These are phyloP conservation scores for Euglossa dilemma DNA, from an alignment of 1,140 invertebrate genomes.

Conservation along the genomic window DNA sequence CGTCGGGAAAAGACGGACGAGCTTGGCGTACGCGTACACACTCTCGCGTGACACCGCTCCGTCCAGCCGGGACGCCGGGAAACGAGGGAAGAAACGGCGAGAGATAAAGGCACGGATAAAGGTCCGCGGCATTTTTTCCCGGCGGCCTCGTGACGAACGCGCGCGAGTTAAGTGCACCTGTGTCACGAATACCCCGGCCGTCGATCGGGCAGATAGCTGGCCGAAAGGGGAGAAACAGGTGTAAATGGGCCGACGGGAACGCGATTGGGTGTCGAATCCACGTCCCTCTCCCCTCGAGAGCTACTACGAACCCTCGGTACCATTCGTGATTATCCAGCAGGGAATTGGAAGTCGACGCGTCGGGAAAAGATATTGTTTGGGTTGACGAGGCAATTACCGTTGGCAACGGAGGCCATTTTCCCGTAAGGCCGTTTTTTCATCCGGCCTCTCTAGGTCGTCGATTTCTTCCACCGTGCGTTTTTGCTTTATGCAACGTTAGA, in stretches of 20 bases:
- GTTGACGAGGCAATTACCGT: not conserved
- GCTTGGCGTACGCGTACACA: not conserved
- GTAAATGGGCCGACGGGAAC: slow-evolving; percentile 3
- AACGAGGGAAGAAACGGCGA: not conserved
- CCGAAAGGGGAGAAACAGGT: slow-evolving; percentile 7
- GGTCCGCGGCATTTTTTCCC: not conserved
- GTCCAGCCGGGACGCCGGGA: not conserved
- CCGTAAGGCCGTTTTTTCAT: not conserved
- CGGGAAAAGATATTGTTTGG: not conserved
- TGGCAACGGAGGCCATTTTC: not conserved
- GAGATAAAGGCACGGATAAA: slow-evolving; percentile 22
- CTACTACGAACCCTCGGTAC: too few species aligned
- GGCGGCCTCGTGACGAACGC: not conserved
- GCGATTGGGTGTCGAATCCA: not conserved
- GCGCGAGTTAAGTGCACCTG: slow-evolving; percentile 30
- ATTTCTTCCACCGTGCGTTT: slow-evolving; percentile 17
- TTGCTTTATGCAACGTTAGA: slow-evolving; percentile 21
- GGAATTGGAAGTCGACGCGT: not conserved
- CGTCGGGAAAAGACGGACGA: slow-evolving; percentile 24
- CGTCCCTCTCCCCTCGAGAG: not conserved
- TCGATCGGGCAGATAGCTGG: slow-evolving; percentile 5
- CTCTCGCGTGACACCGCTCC: slow-evolving; percentile 24
- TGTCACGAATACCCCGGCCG: not conserved
- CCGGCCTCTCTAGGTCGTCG: slow-evolving; percentile 8
- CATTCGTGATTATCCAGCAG: too few species aligned